Conservation (phyloP, 2,888 invertebrate species). For the Troglohyphantes excavatus region DNA sequence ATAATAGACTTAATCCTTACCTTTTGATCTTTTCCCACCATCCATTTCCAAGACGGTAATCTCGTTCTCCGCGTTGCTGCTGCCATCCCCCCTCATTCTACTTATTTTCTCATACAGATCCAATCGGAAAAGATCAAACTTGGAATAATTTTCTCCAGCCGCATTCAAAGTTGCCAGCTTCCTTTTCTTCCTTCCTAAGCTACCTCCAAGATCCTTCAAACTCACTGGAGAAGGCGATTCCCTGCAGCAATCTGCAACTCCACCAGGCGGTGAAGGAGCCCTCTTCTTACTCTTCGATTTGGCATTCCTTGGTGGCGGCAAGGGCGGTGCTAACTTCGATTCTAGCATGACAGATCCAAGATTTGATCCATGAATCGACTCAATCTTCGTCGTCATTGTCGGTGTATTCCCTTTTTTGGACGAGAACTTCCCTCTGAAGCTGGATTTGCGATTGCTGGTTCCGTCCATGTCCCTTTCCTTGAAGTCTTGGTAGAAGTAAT, state of each 20-base stretch:
- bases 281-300: conserved; percentile 63
- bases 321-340: conserved; percentile 66
- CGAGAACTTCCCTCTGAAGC: conserved; percentile 37
- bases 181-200: conserved; percentile 35
- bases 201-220: conserved; percentile 43
- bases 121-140: conserved; percentile 75
- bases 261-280: conserved; percentile 71
- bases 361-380: conserved; percentile 75
- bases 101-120: conserved; percentile 77
- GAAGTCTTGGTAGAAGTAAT: conserved; percentile 77
- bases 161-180: not conserved
- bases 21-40: conserved; percentile 33
- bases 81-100: conserved; percentile 24
- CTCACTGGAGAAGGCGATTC: conserved; percentile 55
- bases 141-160: conserved; percentile 54
- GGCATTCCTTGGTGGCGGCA: conserved; percentile 66
- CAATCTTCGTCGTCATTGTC: conserved; percentile 33
- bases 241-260: conserved; percentile 27
- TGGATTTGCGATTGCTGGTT: conserved; percentile 35
- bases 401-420: conserved; percentile 9
- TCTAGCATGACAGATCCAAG: conserved; percentile 77
- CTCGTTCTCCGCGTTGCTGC: conserved; percentile 31
- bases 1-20: conserved; percentile 1
- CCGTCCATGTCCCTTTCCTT: conserved; percentile 69
- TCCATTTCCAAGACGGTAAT: conserved; percentile 60